Conservation (phyloP, 2,797 vertebrate genomes). For the Microctenopoma steveboyesi region DNA sequence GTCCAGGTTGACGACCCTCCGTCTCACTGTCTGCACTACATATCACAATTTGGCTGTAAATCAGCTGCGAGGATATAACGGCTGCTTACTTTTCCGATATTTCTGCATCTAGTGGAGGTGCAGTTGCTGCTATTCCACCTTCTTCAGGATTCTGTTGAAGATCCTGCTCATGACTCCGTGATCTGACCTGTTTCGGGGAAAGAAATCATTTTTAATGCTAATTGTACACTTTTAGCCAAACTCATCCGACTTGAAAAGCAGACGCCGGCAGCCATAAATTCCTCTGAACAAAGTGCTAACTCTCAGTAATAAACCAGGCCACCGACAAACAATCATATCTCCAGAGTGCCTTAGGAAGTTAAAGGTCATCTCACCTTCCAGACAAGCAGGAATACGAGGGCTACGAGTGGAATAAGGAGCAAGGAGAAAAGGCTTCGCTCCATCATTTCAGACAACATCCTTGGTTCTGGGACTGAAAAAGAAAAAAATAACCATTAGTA, state of each 20-base stretch:
- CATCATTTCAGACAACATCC: constrained; percentile 63
- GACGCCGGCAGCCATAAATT: constrained; percentile 15
- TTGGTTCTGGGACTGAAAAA: constrained; percentile 26
- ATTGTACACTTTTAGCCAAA: neutral
- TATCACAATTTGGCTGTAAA: no score
- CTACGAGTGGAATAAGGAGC: constrained; percentile 81
- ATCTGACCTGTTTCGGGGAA: constrained; percentile 71
- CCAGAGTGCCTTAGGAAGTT: neutral
- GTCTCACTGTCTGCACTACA: neutral
- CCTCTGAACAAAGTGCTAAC: neutral
- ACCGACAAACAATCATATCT: constrained; percentile 3
- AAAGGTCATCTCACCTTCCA: constrained; percentile 82
- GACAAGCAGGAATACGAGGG: constrained; percentile 77
- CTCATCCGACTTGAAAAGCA: constrained; percentile 22
- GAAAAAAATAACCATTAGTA: neutral
- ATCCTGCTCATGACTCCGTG: constrained; percentile 67
- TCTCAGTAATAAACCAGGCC: constrained; percentile 1
- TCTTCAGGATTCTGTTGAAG: constrained; percentile 65
- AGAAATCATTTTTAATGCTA: neutral
- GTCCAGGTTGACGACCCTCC: neutral
- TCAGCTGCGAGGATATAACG: neutral
- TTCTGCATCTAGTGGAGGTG: constrained; percentile 70
- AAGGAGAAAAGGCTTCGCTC: constrained; percentile 82
- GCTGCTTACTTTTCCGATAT: constrained; percentile 78
- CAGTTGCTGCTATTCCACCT: constrained; percentile 64